Conservation (phyloP, 92 coral and sea anemone species). For the Bergia puertoricense region DNA sequence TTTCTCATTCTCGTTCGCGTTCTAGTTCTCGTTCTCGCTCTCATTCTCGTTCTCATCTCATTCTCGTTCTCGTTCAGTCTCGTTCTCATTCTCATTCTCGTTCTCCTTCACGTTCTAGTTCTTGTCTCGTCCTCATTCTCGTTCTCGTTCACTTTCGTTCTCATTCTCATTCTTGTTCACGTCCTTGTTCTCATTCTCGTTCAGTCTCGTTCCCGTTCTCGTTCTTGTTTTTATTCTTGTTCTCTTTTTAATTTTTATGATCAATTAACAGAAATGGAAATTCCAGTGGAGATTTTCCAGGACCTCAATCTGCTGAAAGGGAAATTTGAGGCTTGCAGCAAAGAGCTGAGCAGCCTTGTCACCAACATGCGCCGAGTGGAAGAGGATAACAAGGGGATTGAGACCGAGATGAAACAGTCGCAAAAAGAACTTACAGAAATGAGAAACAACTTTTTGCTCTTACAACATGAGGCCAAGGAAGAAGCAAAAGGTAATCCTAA, state of each 20-base stretch:
- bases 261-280: slow-evolving; percentile 7
- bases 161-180: neutral
- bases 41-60: neutral
- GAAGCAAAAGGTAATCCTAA: slow-evolving; percentile 26
- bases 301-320: slow-evolving; percentile 48
- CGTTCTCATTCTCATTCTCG: too few species aligned
- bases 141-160: neutral
- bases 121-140: too few species aligned
- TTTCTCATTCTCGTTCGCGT: neutral
- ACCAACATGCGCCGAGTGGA: slow-evolving; percentile 34
- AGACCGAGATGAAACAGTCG: slow-evolving; percentile 1
- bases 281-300: slow-evolving; percentile 44
- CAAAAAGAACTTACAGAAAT: slow-evolving; percentile 47
- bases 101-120: too few species aligned
- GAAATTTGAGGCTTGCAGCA: slow-evolving; percentile 48
- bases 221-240: neutral
- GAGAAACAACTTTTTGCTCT: slow-evolving; percentile 56
- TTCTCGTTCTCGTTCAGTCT: too few species aligned
- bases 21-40: neutral
- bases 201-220: too few species aligned
- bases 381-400: slow-evolving; percentile 25
- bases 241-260: neutral
- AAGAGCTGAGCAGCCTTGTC: slow-evolving; percentile 41
- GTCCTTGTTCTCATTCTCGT: neutral
- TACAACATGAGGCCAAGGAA: slow-evolving; percentile 52